A percentile compares a stretch with the other conserved stretches of the same genome.
Evolutionary conservation across 2,113 vertebrate genomes (phyloP).

Genomic region (Misgurnus anguillicaudatus): DNA sequence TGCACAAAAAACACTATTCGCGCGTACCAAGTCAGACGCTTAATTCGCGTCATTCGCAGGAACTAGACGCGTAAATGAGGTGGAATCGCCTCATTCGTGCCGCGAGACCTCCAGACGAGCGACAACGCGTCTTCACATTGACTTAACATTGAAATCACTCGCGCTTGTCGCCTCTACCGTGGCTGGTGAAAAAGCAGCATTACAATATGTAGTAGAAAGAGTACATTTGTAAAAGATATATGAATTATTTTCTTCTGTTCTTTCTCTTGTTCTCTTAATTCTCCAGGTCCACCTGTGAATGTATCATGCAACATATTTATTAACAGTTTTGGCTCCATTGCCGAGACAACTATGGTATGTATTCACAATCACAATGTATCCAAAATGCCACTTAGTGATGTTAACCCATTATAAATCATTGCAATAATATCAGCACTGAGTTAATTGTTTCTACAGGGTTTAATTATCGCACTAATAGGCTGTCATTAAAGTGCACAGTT

Average conservation of each 20-base stretch:
- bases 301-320: slow-evolving; percentile 90
- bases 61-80: too few species aligned
- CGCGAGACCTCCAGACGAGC: too few species aligned
- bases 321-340: slow-evolving; percentile 88
- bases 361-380: background rate
- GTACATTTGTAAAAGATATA: background rate
- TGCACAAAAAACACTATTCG: too few species aligned
- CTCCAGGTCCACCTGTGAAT: slow-evolving; percentile 83
- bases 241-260: slow-evolving; percentile 12
- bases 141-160: too few species aligned
- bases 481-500: background rate
- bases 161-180: too few species aligned
- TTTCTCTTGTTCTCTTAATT: background rate
- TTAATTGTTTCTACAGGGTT: background rate
- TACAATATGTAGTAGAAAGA: background rate
- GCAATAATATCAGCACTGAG: slow-evolving; percentile 9
- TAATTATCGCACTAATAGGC: background rate
- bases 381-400: background rate
- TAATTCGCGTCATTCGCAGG: too few species aligned
- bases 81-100: too few species aligned
- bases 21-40: too few species aligned
- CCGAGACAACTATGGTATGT: slow-evolving; percentile 88
- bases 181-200: too few species aligned
- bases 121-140: too few species aligned
- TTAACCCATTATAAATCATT: background rate